Evolutionary conservation across 2,888 invertebrate genomes (phyloP), one percentile per base, ranked within the genome.

Genomic region (Caradrina clavipalpis): DNA sequence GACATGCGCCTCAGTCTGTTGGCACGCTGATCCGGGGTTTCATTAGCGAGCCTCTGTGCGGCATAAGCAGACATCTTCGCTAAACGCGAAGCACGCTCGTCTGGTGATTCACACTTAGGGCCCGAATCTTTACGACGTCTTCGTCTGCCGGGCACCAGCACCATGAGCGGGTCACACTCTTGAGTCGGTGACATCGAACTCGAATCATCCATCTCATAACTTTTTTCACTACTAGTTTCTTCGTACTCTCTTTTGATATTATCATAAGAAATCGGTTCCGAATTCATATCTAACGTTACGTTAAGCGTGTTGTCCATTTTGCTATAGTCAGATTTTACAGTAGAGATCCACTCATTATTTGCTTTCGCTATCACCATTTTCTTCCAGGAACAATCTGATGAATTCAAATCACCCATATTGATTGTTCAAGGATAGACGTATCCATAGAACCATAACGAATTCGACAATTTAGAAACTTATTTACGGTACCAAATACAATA

Each of bases 41-140:
- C 95, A 57, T 92, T 94, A 0, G 95, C 95, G 21, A 96, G 89
- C 62, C 95, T 89, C 68, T 91, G 91, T 1, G 95, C 94, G n/a
- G 95, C 94, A 70, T 95, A 95, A 2, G 95, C 94, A 0, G 95
- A 95, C 95, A 95, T 95, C 80, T 92, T 94, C 2, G 95, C 92
- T 22, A 95, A 83, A 8, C 95, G 90, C 51, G 86, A 77, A 1
- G 92, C 88, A 75, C 95, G 89, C 69, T 94, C 93, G 58, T 91
- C 89, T 10, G 92, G 80, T 0, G 93, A 89, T 83, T 96, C 96
- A 50, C 78, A 78, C 62, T 89, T 92, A 0, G 82, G 79, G 6
- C 75, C 83, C 0, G 91, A 88, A 19, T 83, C 85, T 69, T 82
- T 88, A 22, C 90, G 87, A 21, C 90, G 87, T 47, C 84, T 81